Evolutionary conservation across 2,113 vertebrate species (phyloP).

Genomic region (Prolemur simus): DNA sequence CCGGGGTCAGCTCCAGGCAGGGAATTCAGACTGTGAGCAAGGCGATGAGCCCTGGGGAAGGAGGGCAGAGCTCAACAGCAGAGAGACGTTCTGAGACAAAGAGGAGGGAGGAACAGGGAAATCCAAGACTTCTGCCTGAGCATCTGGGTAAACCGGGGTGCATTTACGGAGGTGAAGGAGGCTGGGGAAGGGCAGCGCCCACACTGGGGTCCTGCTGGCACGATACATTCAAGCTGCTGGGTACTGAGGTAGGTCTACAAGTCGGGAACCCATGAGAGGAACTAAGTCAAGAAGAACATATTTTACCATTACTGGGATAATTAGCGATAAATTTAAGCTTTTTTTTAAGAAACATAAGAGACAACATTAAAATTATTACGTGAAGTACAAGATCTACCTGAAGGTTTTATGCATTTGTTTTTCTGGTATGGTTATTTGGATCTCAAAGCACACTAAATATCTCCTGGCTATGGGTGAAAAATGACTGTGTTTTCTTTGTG

Average conservation of each 20-base stretch:
- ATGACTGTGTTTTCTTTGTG: not conserved
- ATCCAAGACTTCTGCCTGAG: not conserved
- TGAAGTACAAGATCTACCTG: not conserved
- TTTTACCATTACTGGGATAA: rapidly evolving
- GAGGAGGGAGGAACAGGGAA: too few relatives aligned
- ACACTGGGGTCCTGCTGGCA: not conserved
- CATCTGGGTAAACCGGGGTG: rapidly evolving
- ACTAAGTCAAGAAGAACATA: not conserved
- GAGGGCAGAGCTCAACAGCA: not conserved
- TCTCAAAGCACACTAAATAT: not conserved
- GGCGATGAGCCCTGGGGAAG: not conserved
- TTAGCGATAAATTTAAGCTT: not conserved
- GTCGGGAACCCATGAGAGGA: rapidly evolving
- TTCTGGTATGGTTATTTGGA: not conserved
- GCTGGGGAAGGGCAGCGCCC: rapidly evolving
- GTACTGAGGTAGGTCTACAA: rapidly evolving
- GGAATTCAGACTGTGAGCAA: rapidly evolving
- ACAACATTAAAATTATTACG: not conserved
- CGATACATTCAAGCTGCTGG: not conserved
- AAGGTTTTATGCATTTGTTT: not conserved
- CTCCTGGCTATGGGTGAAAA: not conserved
- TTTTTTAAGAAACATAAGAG: not conserved
- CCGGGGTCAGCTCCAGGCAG: too few relatives aligned
- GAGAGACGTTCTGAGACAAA: too few relatives aligned
- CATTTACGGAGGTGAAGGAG: rapidly evolving